These are phyloP conservation scores for Neria commutata DNA, from an alignment of 2,888 invertebrate species.

Conservation along the genomic window DNA sequence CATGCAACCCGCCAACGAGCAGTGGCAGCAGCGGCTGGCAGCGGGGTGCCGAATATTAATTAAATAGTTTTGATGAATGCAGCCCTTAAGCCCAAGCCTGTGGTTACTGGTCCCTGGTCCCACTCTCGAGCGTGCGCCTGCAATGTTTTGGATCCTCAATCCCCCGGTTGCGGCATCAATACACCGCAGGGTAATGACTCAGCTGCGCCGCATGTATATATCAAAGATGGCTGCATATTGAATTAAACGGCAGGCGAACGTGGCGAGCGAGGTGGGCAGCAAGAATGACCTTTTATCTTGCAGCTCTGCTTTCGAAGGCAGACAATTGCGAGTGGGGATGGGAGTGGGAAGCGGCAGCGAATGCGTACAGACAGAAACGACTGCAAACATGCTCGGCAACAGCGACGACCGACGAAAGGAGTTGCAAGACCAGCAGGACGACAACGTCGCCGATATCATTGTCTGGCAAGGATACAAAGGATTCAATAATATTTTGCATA, in stretches of 20 bases:
- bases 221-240: not conserved
- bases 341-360: too few relatives aligned
- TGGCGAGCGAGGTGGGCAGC: too few relatives aligned
- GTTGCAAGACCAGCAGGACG: not conserved
- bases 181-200: not conserved
- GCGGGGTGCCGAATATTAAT: not conserved
- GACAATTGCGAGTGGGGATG: too few relatives aligned
- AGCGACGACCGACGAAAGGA: too few relatives aligned
- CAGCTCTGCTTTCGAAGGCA: too few relatives aligned
- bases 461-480: not conserved
- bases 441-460: not conserved
- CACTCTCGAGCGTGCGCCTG: not conserved
- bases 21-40: too few relatives aligned
- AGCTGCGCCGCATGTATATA: not conserved
- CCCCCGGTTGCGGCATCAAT: not conserved
- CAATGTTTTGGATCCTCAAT: not conserved
- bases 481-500: not conserved
- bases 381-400: too few relatives aligned
- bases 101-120: not conserved
- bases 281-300: not conserved
- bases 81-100: not conserved
- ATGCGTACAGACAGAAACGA: too few relatives aligned
- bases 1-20: too few relatives aligned
- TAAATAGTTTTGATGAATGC: not conserved
- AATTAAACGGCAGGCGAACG: too few relatives aligned